Base-by-base conservation (phyloP, 1,140 invertebrate genomes). In the Trichonephila inaurata region DNA sequence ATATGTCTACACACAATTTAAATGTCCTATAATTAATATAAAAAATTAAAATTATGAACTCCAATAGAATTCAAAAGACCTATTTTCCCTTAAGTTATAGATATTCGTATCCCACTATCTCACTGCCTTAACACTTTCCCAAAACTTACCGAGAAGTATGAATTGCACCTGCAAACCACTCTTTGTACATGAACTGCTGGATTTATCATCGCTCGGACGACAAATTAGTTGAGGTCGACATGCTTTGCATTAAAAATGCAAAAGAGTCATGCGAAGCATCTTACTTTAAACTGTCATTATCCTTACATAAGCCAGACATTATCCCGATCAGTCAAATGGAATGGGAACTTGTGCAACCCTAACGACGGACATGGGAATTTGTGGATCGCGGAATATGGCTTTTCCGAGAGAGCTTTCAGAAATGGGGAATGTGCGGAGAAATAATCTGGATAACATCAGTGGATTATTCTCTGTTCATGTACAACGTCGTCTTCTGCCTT, bases 321-420 rank as follows among this genome's bases (percentile, higher is more conserved):
- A 87, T 62, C 62, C 85, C 85, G n/a, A 87, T 87, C 24, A 62
- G 60, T 87, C 85, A 87, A 62, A 87, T 61, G 85, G 64, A 87
- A 87, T 64, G 33, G 60, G 58, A 8, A 2, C 85, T 62, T 19
- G 28, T 51, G 85, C 51, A 8, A 24, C 28, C 85, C 62, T 64
- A 87, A 87, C 85, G 60, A 87, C 60, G 33, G 85, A 62, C n/a
- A n/a, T n/a, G 85, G 24, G 85, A 87, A 60, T 87, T 61, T 40
- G 24, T 58, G 44, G n/a, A 1, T 62, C 10, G 69, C 12, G n/a
- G 8, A 72, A 33, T 28, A 18, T 33, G n/a, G 24, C 14, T 24
- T 33, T 33, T 72, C 69, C 10, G 69, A 10, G 28, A 7, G 14
- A 33, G 14, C 69, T 28, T 33, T 72, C 28, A 0, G 24, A 33